Percentiles rank a stretch among this genome's conserved stretches.
Evolutionary conservation across 2,797 vertebrate genomes (phyloP).

Genomic region (Rhinichthys osculus): DNA sequence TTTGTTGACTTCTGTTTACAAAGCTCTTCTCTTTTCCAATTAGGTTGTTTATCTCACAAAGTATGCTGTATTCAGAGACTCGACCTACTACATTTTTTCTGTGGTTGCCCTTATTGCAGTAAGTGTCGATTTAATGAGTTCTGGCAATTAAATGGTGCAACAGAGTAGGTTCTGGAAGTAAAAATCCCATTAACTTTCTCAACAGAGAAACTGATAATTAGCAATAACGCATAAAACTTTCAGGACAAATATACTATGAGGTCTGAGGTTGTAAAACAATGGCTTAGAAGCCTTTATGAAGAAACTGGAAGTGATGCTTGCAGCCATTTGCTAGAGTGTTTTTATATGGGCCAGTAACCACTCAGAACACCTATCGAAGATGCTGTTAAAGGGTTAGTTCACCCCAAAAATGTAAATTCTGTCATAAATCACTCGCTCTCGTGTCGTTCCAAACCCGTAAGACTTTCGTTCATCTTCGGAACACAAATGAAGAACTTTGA

Average conservation of each 20-base stretch:
- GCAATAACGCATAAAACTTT: background rate
- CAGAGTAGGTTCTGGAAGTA: background rate
- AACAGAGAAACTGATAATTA: background rate
- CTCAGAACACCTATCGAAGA: background rate
- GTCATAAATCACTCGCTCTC: background rate
- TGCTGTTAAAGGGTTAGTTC: background rate
- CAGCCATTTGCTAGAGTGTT: background rate
- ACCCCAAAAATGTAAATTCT: background rate
- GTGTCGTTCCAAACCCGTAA: background rate
- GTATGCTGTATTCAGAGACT: conserved; percentile 88
- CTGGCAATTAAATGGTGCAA: background rate
- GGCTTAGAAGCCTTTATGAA: background rate
- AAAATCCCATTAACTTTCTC: background rate
- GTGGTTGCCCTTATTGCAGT: conserved; percentile 87
- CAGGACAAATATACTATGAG: background rate
- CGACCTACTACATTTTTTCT: conserved; percentile 86
- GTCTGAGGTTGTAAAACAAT: background rate
- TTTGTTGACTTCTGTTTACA: background rate
- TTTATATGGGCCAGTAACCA: background rate
- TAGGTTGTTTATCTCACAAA: conserved; percentile 88
- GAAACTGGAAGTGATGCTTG: background rate
- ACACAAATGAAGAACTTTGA: too few relatives aligned
- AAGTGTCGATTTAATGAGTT: conserved; percentile 68
- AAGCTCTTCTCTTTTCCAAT: conserved; percentile 41
- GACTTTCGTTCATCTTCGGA: background rate